Conservation (phyloP, 2,113 vertebrate genomes). For the Heterochromis multidens region DNA sequence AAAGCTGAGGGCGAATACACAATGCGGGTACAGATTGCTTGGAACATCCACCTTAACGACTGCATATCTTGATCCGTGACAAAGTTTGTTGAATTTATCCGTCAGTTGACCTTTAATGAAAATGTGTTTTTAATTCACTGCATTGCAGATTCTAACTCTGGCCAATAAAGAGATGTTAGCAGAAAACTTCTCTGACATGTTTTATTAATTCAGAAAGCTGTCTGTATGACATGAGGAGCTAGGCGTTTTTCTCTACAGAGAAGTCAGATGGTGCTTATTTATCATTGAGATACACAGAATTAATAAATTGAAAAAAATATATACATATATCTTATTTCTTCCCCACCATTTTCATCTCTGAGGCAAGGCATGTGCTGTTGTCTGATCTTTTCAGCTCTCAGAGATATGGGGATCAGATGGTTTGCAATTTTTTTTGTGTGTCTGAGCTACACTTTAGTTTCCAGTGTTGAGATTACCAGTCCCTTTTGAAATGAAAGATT, state of each 20-base stretch:
- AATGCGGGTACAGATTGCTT: not conserved
- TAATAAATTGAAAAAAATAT: constrained; percentile 11
- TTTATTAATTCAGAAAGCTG: constrained; percentile 16
- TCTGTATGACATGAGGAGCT: not conserved
- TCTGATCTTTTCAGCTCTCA: constrained; percentile 25
- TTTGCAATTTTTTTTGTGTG: not conserved
- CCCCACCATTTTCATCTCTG: not conserved
- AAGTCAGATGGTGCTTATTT: constrained; percentile 18
- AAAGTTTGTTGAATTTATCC: constrained; percentile 33
- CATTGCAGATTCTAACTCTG: not conserved
- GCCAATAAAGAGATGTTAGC: constrained; percentile 10
- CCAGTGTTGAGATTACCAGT: constrained; percentile 20
- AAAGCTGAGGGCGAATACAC: not conserved
- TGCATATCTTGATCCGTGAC: constrained; percentile 37
- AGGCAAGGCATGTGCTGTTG: not conserved
- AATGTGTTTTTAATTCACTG: constrained; percentile 44
- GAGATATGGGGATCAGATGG: constrained; percentile 30
- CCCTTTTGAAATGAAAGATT: constrained; percentile 41
- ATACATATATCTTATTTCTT: not conserved
- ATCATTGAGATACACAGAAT: constrained; percentile 3
- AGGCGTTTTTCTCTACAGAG: not conserved
- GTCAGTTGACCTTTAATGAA: constrained; percentile 43
- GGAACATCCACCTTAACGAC: not conserved
- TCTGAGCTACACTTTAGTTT: constrained; percentile 11
- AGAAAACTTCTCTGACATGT: not conserved